Evolutionary conservation across 2,113 vertebrate genomes (phyloP), one percentile per base, ranked within the genome.

Genomic region (Pteruthius melanotis): DNA sequence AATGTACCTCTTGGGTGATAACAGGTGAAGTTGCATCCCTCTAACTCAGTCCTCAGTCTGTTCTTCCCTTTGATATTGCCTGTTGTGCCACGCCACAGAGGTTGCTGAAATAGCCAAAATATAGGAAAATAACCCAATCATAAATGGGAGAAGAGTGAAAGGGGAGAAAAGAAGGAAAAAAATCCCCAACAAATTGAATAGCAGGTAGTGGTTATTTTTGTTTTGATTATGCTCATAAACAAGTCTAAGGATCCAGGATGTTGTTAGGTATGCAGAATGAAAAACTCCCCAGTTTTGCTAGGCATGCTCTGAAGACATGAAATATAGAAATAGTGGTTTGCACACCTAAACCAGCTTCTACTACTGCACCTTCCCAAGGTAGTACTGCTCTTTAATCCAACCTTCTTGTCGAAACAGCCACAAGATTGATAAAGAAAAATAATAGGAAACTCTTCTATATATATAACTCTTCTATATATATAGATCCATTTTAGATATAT

Each of bases 11-110:
- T 89, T 93, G 72, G 74, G 37, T 61, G 88, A 89, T 94, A 94
- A 26, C 65, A 87, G 39, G 83, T 96, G 76, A 96, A 57, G 71
- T 60, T 90, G 44, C 60, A 95, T 65, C 83, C 88, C 13, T 96
- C 42, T 94, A 92, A 94, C 74, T 95, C 79, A 95, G 61, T 72
- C 57, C 33, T 54, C 28, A 89, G 19, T 89, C 74, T 92, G 47
- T 95, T 94, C 75, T 96, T 97, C 23, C 8, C 79, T 96, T 95
- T 85, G 79, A 95, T 88, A 91, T 74, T 84, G 71, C 52, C 65
- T 75, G 35, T 91, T 97, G 53, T 87, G 70, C 84, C 68, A 95
- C 85, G 87, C 71, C 71, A 92, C 56, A 66, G 84, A 97, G 35
- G 64, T 85, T 94, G 85, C 68, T 74, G 39, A 93, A 95, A 83